phyloP scores from a whole-genome alignment of 2,888 invertebrate species.

The Pyrrhia umbra region DNA sequence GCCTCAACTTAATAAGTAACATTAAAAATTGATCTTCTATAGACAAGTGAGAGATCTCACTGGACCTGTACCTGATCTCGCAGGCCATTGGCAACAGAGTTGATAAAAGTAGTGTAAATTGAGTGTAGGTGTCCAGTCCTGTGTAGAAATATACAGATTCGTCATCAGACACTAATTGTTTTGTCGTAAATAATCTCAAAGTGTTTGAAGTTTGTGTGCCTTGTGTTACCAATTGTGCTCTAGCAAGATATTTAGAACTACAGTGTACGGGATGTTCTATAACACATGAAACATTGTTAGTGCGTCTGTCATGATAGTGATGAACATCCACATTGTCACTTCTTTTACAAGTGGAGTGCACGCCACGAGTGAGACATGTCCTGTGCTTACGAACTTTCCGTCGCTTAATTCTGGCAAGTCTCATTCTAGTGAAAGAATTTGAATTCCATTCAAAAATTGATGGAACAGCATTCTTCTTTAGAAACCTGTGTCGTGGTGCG shows the following conservation, averaged over 20 bases:
- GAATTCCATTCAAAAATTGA: conserved; percentile 8
- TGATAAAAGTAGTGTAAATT: conserved; percentile 10
- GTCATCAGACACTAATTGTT: conserved; percentile 15
- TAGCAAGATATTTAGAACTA: neutral
- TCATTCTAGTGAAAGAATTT: neutral
- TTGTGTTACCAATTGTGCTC: neutral
- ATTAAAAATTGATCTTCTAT: conserved; percentile 27
- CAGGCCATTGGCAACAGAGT: conserved; percentile 29
- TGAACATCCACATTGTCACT: neutral
- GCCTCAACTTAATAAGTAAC: conserved; percentile 25
- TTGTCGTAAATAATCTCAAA: conserved; percentile 4
- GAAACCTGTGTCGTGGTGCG: neutral
- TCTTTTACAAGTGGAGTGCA: neutral
- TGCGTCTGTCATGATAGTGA: neutral
- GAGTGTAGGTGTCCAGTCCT: conserved; percentile 5
- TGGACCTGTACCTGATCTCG: conserved; percentile 25
- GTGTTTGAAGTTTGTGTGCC: conserved; percentile 11
- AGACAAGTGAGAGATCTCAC: neutral
- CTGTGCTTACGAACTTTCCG: neutral
- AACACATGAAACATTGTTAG: neutral
- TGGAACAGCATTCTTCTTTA: conserved; percentile 18
- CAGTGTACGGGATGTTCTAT: neutral
- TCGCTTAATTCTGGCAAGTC: neutral
- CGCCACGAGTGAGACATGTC: neutral
- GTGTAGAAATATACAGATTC: conserved; percentile 25